phyloP scores from a whole-genome alignment of 92 coral and sea anemone genomes.

The Ricordea florida region DNA sequence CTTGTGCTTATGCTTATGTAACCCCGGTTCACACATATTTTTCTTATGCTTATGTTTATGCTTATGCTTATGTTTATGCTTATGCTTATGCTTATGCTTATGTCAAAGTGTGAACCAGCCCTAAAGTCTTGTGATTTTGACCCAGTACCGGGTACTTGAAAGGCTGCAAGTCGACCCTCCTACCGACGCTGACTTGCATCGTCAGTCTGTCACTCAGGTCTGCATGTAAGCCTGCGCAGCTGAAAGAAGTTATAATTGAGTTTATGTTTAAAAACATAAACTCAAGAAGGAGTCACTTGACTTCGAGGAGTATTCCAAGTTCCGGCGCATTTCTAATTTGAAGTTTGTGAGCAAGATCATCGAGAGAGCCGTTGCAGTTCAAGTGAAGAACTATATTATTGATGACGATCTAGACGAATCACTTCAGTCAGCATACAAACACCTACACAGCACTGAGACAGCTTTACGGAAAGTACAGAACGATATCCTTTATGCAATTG shows the following conservation, averaged over 20 bases:
- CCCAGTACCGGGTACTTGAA: not conserved
- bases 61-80: too few relatives aligned
- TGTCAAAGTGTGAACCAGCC: too few relatives aligned
- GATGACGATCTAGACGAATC: not conserved
- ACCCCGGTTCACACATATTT: too few relatives aligned
- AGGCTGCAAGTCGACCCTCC: not conserved
- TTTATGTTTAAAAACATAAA: too few relatives aligned
- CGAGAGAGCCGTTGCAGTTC: not conserved
- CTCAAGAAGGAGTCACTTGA: too few relatives aligned
- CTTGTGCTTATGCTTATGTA: too few relatives aligned
- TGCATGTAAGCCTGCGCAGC: slow-evolving; percentile 13
- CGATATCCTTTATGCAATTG: slow-evolving; percentile 4
- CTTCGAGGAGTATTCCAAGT: too few relatives aligned
- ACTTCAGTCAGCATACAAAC: slow-evolving; percentile 43
- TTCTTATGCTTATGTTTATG: too few relatives aligned
- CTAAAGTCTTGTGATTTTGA: too few relatives aligned
- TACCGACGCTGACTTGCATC: slow-evolving; percentile 1
- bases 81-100: too few relatives aligned
- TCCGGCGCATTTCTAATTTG: not conserved
- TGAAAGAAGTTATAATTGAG: not conserved
- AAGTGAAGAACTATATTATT: not conserved
- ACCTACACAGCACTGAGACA: slow-evolving; percentile 42
- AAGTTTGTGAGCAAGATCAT: not conserved
- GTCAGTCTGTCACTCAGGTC: not conserved
- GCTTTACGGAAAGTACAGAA: slow-evolving; percentile 27